A percentile compares a stretch with the other conserved stretches of the same genome.
phyloP scores from a whole-genome alignment of 2,888 invertebrate genomes.

The Acronicta aceris region DNA sequence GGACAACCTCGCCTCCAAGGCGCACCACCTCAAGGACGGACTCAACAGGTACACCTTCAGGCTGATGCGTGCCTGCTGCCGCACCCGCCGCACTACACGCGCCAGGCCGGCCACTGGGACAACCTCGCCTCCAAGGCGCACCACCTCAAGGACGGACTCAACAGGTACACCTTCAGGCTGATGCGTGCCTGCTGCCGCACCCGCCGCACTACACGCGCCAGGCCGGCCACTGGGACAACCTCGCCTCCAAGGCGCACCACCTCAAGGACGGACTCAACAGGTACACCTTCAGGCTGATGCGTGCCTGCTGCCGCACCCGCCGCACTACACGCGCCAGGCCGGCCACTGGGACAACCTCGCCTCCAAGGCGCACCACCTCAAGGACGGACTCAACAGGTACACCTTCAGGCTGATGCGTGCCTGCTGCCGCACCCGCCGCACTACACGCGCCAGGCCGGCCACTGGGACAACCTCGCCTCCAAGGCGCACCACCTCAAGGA shows the following conservation, averaged over 20 bases:
- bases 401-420: no score
- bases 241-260: conserved; percentile 95
- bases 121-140: conserved; percentile 95
- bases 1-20: conserved; percentile 95
- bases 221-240: conserved; percentile 98
- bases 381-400: conserved; percentile 97
- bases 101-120: conserved; percentile 99
- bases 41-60: conserved; percentile 86
- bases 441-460: conserved; percentile 97
- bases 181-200: no score
- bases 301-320: conserved; percentile 94
- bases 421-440: conserved; percentile 97
- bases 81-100: conserved; percentile 47
- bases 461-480: conserved; percentile 96
- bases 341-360: conserved; percentile 98
- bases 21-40: conserved; percentile 93
- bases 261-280: conserved; percentile 95
- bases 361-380: conserved; percentile 95
- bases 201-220: conserved; percentile 86
- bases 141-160: conserved; percentile 97
- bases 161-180: neutral
- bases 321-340: conserved; percentile 97
- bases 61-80: conserved; percentile 3
- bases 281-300: no score
- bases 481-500: conserved; percentile 97